Base-by-base conservation (phyloP, 2,113 vertebrate genomes). In the Gorilla gorilla region DNA sequence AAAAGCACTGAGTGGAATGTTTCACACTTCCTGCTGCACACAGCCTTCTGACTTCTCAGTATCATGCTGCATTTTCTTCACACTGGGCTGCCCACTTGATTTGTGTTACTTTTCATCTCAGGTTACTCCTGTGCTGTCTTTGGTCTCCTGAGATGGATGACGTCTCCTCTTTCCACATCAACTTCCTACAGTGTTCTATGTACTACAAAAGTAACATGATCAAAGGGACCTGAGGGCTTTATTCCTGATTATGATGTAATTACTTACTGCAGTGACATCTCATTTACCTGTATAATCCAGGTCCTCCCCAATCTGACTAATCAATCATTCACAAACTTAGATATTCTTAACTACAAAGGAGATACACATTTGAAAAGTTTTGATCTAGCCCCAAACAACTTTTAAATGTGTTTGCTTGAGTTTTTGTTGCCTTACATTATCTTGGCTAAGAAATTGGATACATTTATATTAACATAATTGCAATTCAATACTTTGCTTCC, bases 61-160 rank as follows among this genome's bases (percentile, higher is more conserved):
- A n/a, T 40, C 52, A 43, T 57, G 61, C 52, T 92, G 61, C 82
- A 88, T 96, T 97, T 72, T 50, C 82, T 87, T 88, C 87, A 61
- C 75, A 83, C 45, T 57, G 80, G 50, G 30, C 64, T 91, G 78
- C 43, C 68, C 68, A 40, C 48, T 84, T 84, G 88, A 94, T 92
- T 80, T 84, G 43, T 73, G 83, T 84, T 92, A 59, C 52, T 89
- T 75, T 89, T 84, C 84, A 84, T 92, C 89, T 83, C 78, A 75
- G 12, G 20, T 66, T 89, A 38, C 13, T 92, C 45, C 64, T 52
- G 30, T 52, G 75, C 57, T 66, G n/a, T 89, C 38, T 80, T 64
- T 66, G 61, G 45, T 50, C 38, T 94, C 55, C 22, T 64, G 61
- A 87, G 55, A 73, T 76, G 52, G 27, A 84, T 52, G 59, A 35